Evolutionary conservation across 2,113 vertebrate genomes (phyloP).

Genomic region (Promerops cafer): DNA sequence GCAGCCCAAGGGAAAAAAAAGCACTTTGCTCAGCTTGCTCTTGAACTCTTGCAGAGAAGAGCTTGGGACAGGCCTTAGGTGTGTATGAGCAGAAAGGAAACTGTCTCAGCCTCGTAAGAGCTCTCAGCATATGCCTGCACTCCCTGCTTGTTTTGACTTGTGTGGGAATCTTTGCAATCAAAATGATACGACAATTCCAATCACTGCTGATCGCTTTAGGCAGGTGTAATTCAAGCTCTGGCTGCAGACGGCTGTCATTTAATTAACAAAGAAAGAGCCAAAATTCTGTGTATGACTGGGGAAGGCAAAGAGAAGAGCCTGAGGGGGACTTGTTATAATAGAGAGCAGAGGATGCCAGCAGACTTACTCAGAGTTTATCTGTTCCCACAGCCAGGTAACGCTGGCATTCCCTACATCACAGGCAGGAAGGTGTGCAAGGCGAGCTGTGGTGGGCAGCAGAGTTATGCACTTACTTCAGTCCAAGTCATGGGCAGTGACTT

Average conservation of each 20-base stretch:
- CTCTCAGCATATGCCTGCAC: not conserved
- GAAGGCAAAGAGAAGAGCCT: slow-evolving; percentile 27
- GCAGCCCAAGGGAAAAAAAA: not conserved
- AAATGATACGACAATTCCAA: not conserved
- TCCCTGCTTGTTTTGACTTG: slow-evolving; percentile 15
- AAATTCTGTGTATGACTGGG: not conserved
- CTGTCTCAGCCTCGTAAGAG: not conserved
- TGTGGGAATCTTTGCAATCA: slow-evolving; percentile 35
- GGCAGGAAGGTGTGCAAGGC: not conserved
- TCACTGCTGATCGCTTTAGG: not conserved
- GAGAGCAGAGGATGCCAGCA: not conserved
- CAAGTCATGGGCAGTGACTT: not conserved
- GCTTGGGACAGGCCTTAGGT: not conserved
- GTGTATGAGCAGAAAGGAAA: not conserved
- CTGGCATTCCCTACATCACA: not conserved
- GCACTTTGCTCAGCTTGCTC: not conserved
- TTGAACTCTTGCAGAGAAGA: not conserved
- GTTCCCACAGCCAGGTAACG: not conserved
- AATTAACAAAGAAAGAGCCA: slow-evolving; percentile 39
- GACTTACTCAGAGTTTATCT: not conserved
- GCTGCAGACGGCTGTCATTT: slow-evolving; percentile 35
- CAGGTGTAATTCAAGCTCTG: slow-evolving; percentile 49
- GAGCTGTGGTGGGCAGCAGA: not conserved
- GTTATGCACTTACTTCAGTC: not conserved
- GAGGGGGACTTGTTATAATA: not conserved